Base-by-base conservation (phyloP, 2,113 vertebrate species). In the Zingel zingel region DNA sequence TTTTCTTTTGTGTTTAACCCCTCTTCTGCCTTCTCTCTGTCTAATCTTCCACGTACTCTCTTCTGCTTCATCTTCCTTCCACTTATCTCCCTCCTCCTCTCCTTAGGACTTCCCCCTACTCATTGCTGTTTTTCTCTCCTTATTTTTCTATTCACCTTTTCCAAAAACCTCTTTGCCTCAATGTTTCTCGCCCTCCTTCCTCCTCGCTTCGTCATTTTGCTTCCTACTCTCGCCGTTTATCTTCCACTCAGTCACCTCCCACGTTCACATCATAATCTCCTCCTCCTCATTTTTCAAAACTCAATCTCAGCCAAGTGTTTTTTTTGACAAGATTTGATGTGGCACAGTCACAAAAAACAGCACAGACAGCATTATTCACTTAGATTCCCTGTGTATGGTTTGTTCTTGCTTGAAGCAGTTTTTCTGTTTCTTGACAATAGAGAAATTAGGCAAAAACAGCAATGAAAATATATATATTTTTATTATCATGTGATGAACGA, bases 231-330 rank as follows among this genome's bases (percentile, higher is more conserved):
- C 72, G 59, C 36, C 57, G 43, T 87, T 88, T 80, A 67, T 86
- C 86, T 84, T 84, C 82, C 56, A 76, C 80, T 87, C 81, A 76
- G 72, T 88, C 77, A 48, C 84, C 84, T 86, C 86, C 85, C 72
- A 85, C 70, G 79, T 64, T 77, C 75, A 72, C 54, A 66, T 86
- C 79, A 71, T 73, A 86, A 70, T 72, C 76, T 71, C 66, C 82
- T 57, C 45, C 19, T 86, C 59, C 33, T 66, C 53, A 2, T 85
- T 78, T 74, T 77, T 70, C 53, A 45, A 65, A 81, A 65, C 65
- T 72, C 66, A 27, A 56, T 82, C 61, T 21, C n/a, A 51, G 77
- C 79, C 74, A 86, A 86, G 63, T 72, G 69, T 59, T 70, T 74
- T 61, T 70, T 74, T 45, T 73, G 75, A 76, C 30, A 23, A 70